Evolutionary conservation across 2,888 invertebrate genomes (phyloP).

Genomic region (Galeruca laticollis): DNA sequence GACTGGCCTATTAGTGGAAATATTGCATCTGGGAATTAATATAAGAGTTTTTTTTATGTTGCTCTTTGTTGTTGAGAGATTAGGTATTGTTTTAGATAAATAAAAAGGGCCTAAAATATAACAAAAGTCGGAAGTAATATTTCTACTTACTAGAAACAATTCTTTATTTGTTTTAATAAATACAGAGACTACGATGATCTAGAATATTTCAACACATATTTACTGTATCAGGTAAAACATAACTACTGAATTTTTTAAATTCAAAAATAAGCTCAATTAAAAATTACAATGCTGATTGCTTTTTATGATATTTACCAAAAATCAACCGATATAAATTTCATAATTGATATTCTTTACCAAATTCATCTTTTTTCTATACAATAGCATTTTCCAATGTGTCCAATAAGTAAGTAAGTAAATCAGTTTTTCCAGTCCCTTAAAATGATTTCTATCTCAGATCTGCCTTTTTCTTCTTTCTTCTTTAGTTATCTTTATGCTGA

Average conservation of each 20-base stretch:
- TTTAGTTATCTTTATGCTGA: too few species aligned
- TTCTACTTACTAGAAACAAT: conserved; percentile 34
- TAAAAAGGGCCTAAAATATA: conserved; percentile 41
- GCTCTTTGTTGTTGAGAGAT: conserved; percentile 31
- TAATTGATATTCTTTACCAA: too few species aligned
- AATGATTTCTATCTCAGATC: too few species aligned
- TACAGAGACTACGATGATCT: background rate
- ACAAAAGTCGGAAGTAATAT: conserved; percentile 34
- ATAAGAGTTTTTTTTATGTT: conserved; percentile 17
- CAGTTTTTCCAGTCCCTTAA: too few species aligned
- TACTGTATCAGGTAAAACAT: background rate
- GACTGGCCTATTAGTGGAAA: conserved; percentile 17
- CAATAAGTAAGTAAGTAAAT: too few species aligned
- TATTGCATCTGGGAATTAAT: conserved; percentile 28
- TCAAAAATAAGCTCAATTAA: too few species aligned
- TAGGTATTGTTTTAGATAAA: conserved; percentile 47
- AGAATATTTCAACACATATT: background rate
- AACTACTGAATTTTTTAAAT: background rate
- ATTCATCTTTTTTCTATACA: too few species aligned
- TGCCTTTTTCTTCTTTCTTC: too few species aligned
- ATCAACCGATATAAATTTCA: too few species aligned
- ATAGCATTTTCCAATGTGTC: too few species aligned
- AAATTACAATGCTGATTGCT: too few species aligned
- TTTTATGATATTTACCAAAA: too few species aligned
- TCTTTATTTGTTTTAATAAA: conserved; percentile 28